Conservation (phyloP, 2,113 vertebrate genomes). For the Cygnus atratus region DNA sequence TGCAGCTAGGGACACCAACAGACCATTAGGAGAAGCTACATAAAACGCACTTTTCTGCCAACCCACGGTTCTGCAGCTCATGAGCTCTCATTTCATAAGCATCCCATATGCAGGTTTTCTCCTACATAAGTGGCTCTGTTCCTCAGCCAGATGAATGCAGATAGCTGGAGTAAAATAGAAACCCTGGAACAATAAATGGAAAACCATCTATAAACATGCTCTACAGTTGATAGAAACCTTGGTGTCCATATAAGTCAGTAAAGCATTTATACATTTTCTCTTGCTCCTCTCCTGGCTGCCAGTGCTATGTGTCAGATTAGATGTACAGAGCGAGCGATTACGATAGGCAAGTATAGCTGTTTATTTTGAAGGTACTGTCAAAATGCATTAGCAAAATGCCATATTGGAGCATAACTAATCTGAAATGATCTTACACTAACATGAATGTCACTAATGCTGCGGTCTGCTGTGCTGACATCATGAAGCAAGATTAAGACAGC, state of each 20-base stretch:
- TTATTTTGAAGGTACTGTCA: slow-evolving; percentile 50
- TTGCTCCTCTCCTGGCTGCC: not conserved
- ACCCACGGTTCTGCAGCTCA: not conserved
- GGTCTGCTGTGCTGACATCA: slow-evolving; percentile 50
- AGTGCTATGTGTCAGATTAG: not conserved
- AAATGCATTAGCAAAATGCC: slow-evolving; percentile 57
- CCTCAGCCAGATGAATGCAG: not conserved
- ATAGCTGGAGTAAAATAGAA: not conserved
- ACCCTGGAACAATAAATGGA: not conserved
- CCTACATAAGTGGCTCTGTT: not conserved
- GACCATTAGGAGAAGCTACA: not conserved
- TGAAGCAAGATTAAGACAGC: slow-evolving; percentile 44
- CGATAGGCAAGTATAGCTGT: not conserved
- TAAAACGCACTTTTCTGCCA: not conserved
- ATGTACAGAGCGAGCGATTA: not conserved
- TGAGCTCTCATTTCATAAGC: not conserved
- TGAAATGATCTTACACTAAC: slow-evolving; percentile 54
- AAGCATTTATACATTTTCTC: not conserved
- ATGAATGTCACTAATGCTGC: slow-evolving; percentile 15
- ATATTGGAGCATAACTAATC: slow-evolving; percentile 43
- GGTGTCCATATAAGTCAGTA: not conserved
- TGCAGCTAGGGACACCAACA: not conserved
- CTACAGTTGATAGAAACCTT: not conserved
- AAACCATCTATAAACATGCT: not conserved
- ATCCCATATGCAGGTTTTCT: not conserved